These are phyloP conservation scores for Rhineura floridana DNA, from an alignment of 2,113 vertebrate genomes.

Conservation along the genomic window DNA sequence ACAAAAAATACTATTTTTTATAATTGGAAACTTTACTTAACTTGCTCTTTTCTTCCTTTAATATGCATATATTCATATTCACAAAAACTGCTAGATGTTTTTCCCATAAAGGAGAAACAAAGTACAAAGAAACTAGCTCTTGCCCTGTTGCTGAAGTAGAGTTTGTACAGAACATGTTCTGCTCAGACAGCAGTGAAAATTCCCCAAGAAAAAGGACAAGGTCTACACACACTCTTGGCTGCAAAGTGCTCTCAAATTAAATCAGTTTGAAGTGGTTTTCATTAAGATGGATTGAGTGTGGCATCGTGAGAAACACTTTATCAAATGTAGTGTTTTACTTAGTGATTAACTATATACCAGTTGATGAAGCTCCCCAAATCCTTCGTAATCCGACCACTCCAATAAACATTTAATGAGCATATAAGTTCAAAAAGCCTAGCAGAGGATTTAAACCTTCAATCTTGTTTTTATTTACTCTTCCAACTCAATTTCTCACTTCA, in stretches of 20 bases:
- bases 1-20: neutral
- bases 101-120: neutral
- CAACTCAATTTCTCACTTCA: slow-evolving; percentile 87
- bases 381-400: slow-evolving; percentile 87
- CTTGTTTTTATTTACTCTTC: slow-evolving; percentile 90
- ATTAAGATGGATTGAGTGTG: slow-evolving; percentile 99
- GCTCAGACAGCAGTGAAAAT: slow-evolving; percentile 63
- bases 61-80: neutral
- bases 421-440: slow-evolving; percentile 85
- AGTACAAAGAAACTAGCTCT: slow-evolving; percentile 33
- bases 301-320: slow-evolving; percentile 99
- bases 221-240: slow-evolving; percentile 81
- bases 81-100: neutral
- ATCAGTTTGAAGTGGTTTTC: slow-evolving; percentile 93
- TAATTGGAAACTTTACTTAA: neutral
- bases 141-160: slow-evolving; percentile 39
- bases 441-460: slow-evolving; percentile 89
- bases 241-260: slow-evolving; percentile 91
- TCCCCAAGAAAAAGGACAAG: slow-evolving; percentile 84
- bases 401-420: slow-evolving; percentile 97
- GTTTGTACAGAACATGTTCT: slow-evolving; percentile 50
- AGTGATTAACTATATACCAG: slow-evolving; percentile 97
- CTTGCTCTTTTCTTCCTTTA: neutral
- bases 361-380: slow-evolving; percentile 90
- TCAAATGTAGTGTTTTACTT: slow-evolving; percentile 99